Conservation (phyloP, 2,113 vertebrate species). For the Protobothrops mucrosquamatus region DNA sequence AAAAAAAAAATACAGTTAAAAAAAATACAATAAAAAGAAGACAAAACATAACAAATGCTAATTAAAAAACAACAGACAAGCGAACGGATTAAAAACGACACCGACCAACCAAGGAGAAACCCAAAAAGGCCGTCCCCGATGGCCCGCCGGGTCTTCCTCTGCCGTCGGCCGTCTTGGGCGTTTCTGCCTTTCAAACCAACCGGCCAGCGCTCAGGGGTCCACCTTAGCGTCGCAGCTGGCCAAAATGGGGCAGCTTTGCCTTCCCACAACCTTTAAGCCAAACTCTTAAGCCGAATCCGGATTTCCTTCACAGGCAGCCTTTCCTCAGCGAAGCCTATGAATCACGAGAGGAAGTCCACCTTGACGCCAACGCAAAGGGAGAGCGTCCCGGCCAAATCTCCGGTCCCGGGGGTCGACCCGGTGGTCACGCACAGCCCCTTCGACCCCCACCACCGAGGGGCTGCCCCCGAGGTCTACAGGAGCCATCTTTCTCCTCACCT, state of each 20-base stretch:
- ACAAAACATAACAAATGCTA: no score
- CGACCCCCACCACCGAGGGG: conserved; percentile 87
- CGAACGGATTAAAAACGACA: no score
- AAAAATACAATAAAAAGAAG: no score
- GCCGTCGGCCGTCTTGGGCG: no score
- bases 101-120: no score
- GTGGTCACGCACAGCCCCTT: conserved; percentile 88
- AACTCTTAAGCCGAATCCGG: not conserved
- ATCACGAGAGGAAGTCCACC: conserved; percentile 89
- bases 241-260: not conserved
- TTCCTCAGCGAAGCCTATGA: conserved; percentile 81
- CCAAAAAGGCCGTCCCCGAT: rapidly evolving
- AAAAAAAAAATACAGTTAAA: no score
- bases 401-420: conserved; percentile 85
- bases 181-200: no score
- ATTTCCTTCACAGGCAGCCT: conserved; percentile 71
- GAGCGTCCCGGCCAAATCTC: conserved; percentile 88
- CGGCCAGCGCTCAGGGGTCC: no score
- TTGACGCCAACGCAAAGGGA: conserved; percentile 94
- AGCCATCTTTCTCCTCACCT: conserved; percentile 86
- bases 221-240: not conserved
- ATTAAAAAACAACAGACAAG: no score
- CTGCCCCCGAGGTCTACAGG: conserved; percentile 83
- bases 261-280: not conserved
- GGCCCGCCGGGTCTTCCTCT: no score